Percentiles rank a stretch among this genome's conserved stretches.
phyloP scores from a whole-genome alignment of 2,797 vertebrate species.

The Natrix natrix region DNA sequence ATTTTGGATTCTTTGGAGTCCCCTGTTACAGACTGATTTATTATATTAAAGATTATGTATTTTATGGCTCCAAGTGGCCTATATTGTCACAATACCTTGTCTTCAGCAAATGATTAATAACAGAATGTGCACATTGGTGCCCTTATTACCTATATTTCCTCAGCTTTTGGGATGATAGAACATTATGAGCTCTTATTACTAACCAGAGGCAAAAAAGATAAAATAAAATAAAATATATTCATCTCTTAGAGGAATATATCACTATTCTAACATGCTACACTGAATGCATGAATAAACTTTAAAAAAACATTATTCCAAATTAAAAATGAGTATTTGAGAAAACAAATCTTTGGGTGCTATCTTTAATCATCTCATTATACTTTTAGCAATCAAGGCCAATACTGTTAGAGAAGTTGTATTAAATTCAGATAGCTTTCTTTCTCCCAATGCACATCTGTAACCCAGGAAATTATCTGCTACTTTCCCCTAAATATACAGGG shows the following conservation, averaged over 20 bases:
- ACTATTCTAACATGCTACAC: slow-evolving; percentile 48
- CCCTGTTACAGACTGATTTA: slow-evolving; percentile 46
- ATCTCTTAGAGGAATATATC: slow-evolving; percentile 47
- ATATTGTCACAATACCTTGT: slow-evolving; percentile 16
- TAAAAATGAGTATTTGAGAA: slow-evolving; percentile 39
- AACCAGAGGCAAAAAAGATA: slow-evolving; percentile 56
- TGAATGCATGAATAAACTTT: slow-evolving; percentile 43
- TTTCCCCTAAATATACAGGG: not conserved
- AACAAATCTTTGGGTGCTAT: slow-evolving; percentile 33
- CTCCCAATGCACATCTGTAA: not conserved
- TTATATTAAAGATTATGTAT: slow-evolving; percentile 51
- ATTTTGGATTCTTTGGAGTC: slow-evolving; percentile 39
- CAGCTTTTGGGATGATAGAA: slow-evolving; percentile 60
- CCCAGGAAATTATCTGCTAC: not conserved
- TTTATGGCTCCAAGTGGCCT: slow-evolving; percentile 43
- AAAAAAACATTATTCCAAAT: slow-evolving; percentile 40
- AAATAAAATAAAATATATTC: slow-evolving; percentile 32
- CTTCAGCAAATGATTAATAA: slow-evolving; percentile 61
- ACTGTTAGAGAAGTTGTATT: not conserved
- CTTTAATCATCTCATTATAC: slow-evolving; percentile 34
- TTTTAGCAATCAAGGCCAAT: not conserved
- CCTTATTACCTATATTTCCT: slow-evolving; percentile 45
- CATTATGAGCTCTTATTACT: slow-evolving; percentile 62
- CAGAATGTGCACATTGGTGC: slow-evolving; percentile 49
- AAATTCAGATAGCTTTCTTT: not conserved